Conservation (phyloP, 2,113 vertebrate genomes). For the Tachuris rubrigastra region DNA sequence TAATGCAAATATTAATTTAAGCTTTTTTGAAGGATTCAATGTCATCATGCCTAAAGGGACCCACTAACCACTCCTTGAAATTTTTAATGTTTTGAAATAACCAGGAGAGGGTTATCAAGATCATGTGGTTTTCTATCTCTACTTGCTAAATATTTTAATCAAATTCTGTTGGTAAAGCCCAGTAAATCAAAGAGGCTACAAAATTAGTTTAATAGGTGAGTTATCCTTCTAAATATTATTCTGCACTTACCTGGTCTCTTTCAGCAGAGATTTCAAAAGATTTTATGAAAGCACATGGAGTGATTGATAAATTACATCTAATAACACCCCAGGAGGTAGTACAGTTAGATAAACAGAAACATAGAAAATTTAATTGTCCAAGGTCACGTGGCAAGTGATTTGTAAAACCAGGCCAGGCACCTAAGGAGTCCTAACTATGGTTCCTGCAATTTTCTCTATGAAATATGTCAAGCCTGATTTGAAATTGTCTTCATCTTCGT, state of each 20-base stretch:
- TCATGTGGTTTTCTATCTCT: neutral
- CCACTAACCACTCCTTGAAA: neutral
- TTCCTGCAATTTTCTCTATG: neutral
- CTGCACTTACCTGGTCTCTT: neutral
- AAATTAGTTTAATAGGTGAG: neutral
- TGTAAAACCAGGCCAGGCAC: slow-evolving; percentile 26
- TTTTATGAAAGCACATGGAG: neutral
- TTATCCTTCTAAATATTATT: neutral
- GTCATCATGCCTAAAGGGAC: neutral
- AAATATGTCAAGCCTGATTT: slow-evolving; percentile 29
- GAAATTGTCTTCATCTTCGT: slow-evolving; percentile 11
- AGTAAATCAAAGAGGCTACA: neutral
- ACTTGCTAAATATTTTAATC: neutral
- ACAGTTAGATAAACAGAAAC: slow-evolving; percentile 25
- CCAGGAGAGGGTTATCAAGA: no score
- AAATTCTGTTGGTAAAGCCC: neutral
- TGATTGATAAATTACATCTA: slow-evolving; percentile 30
- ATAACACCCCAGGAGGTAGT: neutral
- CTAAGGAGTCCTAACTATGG: neutral
- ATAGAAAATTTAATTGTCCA: slow-evolving; percentile 15
- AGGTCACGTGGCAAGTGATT: slow-evolving; percentile 17
- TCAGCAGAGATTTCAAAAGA: neutral
- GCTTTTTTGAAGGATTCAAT: neutral
- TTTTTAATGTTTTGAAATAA: neutral
- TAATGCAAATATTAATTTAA: neutral